Base-by-base conservation (phyloP, 2,888 invertebrate species). In the Neoaliturus tenellus region DNA sequence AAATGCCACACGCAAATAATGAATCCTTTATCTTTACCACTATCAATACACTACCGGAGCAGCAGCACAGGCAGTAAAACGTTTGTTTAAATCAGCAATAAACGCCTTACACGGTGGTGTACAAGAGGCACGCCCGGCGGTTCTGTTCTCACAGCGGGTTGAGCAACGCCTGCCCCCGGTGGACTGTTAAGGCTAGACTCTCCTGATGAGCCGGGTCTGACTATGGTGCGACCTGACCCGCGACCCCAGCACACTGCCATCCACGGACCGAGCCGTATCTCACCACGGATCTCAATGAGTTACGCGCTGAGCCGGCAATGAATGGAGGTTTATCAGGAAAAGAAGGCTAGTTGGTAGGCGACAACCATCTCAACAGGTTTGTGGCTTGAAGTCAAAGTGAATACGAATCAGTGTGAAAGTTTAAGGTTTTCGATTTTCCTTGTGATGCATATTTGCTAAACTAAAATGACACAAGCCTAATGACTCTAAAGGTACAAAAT, bases 191-290 rank as follows among this genome's bases (percentile, higher is more conserved):
- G 62, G 62, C 25, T 14, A 14, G 44, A 4, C 62, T 14, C 14
- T 5, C 28, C 62, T 62, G 62, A 62, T 62, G 62, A 55, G 55
- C 23, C 23, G 1, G 55, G 6, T n/a, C 55, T 62, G 31, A 62
- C 62, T 55, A 55, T 28, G 62, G 62, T 62, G 62, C n/a, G 62
- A 62, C 55, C 55, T 55, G 55, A 55, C 62, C 62, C 17, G 12
- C 5, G 28, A 28, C 31, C 28, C 62, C 2, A 62, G 3, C 55
- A 6, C 23, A 2, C 31, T 14, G 28, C 62, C 62, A n/a, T 62
- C 4, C 62, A 62, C 62, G 62, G 62, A 62, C 62, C 62, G 28
- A 14, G 62, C 31, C 62, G 62, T 62, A 62, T 62, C 62, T 25
- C 31, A 17, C 28, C 62, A 31, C 12, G 31, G 25, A 55, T 55